Evolutionary conservation across 2,888 invertebrate species (phyloP).

Genomic region (Prosopocoilus inquinatus): DNA sequence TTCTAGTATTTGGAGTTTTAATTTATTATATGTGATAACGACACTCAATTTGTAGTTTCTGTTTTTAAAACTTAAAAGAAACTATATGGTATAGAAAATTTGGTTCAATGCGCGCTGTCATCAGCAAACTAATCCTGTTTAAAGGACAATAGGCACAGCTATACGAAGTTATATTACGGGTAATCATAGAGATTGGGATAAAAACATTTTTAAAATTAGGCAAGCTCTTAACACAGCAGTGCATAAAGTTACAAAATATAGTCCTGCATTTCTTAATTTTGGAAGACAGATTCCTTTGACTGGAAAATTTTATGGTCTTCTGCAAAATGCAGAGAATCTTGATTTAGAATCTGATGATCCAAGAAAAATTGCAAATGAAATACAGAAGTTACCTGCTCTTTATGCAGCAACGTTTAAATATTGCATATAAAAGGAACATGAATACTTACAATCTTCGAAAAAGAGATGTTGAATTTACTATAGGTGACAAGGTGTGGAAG

Average conservation of each 20-base stretch:
- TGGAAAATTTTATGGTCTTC: neutral
- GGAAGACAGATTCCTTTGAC: constrained; percentile 2
- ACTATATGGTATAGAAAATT: neutral
- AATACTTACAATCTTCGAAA: constrained; percentile 22
- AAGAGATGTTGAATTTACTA: constrained; percentile 10
- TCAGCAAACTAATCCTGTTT: neutral
- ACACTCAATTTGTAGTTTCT: constrained; percentile 8
- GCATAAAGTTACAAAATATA: too few relatives aligned
- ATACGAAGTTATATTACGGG: constrained; percentile 8
- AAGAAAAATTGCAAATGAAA: neutral
- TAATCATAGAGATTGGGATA: constrained; percentile 14
- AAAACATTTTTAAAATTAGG: constrained; percentile 9
- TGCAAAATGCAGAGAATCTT: neutral
- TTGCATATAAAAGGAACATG: neutral
- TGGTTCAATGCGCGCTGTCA: neutral
- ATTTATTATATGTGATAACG: constrained; percentile 16
- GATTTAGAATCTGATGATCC: neutral
- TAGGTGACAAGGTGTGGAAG: constrained; percentile 27
- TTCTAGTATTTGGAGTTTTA: constrained; percentile 17
- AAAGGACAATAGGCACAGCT: neutral
- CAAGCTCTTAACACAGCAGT: too few relatives aligned
- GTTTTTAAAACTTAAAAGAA: constrained; percentile 8
- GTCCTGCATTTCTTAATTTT: neutral
- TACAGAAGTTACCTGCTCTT: neutral
- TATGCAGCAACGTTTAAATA: neutral